Conservation (phyloP, 2,888 invertebrate species). For the Troglohyphantes excavatus region DNA sequence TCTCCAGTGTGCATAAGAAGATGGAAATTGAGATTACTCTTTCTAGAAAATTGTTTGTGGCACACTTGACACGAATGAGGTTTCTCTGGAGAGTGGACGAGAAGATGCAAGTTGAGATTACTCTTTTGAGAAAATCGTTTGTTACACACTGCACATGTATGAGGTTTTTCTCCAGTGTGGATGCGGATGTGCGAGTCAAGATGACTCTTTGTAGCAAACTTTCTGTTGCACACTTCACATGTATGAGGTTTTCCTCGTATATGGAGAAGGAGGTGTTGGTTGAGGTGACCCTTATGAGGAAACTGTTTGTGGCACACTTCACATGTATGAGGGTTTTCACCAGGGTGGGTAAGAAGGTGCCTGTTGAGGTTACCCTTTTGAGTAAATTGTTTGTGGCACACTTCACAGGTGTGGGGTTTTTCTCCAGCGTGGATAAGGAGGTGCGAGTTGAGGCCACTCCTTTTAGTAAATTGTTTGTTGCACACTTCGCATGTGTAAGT, state of each 20-base stretch:
- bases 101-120: slow-evolving; percentile 87
- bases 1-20: slow-evolving; percentile 90
- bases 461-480: slow-evolving; percentile 1
- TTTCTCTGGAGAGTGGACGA: slow-evolving; percentile 96
- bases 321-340: neutral
- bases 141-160: slow-evolving; percentile 1
- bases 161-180: neutral
- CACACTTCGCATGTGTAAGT: neutral
- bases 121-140: neutral
- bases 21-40: slow-evolving; percentile 96
- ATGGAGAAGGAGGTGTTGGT: neutral
- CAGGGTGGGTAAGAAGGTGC: slow-evolving; percentile 10
- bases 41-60: slow-evolving; percentile 93
- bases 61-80: slow-evolving; percentile 92
- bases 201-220: neutral
- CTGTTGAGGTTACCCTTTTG: neutral
- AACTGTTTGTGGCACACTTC: neutral
- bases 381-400: neutral
- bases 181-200: neutral
- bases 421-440: neutral
- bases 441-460: neutral
- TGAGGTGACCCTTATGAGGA: neutral
- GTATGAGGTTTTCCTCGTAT: neutral
- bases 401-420: too few relatives aligned
- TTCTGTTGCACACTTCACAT: slow-evolving; percentile 15